Conservation (phyloP, 2,113 vertebrate species). For the Lycocorax pyrrhopterus region DNA sequence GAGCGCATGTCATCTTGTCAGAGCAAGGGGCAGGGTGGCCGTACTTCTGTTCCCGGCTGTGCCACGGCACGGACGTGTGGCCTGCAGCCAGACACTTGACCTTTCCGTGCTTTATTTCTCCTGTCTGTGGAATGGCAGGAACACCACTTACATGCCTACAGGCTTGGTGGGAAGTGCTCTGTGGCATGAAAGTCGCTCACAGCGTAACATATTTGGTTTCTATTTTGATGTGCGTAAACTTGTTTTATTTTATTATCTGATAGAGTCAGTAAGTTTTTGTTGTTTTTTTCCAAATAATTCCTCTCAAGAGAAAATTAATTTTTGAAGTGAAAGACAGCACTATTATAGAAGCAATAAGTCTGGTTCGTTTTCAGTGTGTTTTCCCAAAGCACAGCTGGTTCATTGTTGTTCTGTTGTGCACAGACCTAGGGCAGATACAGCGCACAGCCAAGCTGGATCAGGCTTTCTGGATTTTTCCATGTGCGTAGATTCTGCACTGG, state of each 20-base stretch:
- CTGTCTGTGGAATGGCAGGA: conserved; percentile 16
- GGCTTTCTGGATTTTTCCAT: not conserved
- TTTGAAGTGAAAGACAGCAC: not conserved
- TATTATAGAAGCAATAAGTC: not conserved
- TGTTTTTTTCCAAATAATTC: not conserved
- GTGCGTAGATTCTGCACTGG: not conserved
- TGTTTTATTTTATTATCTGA: not conserved
- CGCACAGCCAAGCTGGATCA: not conserved
- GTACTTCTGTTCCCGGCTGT: rapidly evolving
- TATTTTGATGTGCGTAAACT: not conserved
- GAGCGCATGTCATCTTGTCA: not conserved
- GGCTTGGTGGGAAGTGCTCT: not conserved
- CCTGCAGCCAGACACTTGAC: conserved; percentile 39
- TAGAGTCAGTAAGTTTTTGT: not conserved
- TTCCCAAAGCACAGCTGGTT: not conserved
- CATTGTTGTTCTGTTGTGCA: not conserved
- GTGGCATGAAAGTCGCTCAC: not conserved
- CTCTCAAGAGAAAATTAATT: not conserved
- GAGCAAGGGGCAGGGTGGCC: not conserved
- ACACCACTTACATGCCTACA: not conserved
- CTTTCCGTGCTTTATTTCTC: not conserved
- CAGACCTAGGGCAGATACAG: not conserved
- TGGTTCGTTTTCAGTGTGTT: not conserved
- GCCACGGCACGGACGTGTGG: not conserved
- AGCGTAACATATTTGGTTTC: not conserved